phyloP scores from a whole-genome alignment of 1,140 invertebrate genomes.

The Drosophila carrolli region DNA sequence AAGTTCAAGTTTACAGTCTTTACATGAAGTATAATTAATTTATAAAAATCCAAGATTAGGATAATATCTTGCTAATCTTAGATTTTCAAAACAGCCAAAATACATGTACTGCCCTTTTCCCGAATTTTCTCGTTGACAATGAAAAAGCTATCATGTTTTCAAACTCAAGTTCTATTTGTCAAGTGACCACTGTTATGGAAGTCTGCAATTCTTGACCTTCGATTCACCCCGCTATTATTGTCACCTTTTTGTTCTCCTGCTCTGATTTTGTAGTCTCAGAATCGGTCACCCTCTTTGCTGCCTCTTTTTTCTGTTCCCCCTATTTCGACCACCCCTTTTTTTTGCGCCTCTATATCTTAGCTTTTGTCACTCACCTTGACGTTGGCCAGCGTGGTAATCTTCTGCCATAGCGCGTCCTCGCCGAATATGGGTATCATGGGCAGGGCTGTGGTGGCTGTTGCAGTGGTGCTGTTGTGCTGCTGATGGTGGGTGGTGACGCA shows the following conservation, averaged over 20 bases:
- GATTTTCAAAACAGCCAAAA: too few species aligned
- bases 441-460: slow-evolving; percentile 14
- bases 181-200: slow-evolving; percentile 16
- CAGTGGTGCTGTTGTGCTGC: slow-evolving; percentile 2
- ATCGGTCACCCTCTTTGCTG: not conserved
- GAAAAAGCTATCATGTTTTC: too few species aligned
- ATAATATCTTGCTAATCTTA: too few species aligned
- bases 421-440: slow-evolving; percentile 84
- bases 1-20: too few species aligned
- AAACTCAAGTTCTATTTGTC: too few species aligned
- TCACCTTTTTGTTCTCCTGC: not conserved
- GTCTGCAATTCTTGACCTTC: slow-evolving; percentile 33
- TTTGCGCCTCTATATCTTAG: not conserved
- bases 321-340: not conserved
- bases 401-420: slow-evolving; percentile 81
- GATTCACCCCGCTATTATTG: not conserved
- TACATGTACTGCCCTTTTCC: too few species aligned
- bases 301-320: too few species aligned
- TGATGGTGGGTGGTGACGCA: slow-evolving; percentile 74
- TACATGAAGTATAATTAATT: too few species aligned
- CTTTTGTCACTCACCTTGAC: slow-evolving; percentile 70
- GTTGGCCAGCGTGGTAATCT: slow-evolving; percentile 80
- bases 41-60: too few species aligned
- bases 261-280: slow-evolving; percentile 5
- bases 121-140: too few species aligned